phyloP scores from a whole-genome alignment of 1,140 invertebrate genomes.

The Pseudomyrmex pallidus region DNA sequence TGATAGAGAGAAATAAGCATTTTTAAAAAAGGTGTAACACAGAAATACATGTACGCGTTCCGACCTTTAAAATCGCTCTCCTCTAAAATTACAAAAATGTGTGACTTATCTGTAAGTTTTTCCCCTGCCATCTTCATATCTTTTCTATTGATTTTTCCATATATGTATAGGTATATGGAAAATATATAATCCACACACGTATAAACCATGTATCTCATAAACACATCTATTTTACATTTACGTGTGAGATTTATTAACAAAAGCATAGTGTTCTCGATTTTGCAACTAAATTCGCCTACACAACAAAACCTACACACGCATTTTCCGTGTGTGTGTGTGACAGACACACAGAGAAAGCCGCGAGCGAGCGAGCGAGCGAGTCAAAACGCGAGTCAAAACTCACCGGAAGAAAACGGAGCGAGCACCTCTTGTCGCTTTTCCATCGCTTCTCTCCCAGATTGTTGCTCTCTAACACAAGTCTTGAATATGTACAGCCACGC shows the following conservation, averaged over 20 bases:
- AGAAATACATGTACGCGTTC: too few species aligned
- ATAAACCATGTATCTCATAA: not conserved
- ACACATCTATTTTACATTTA: too few species aligned
- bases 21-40: too few species aligned
- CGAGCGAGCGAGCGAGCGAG: constrained; percentile 28
- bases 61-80: too few species aligned
- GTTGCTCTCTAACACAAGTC: not conserved
- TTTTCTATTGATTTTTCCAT: too few species aligned
- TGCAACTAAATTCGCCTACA: constrained; percentile 15
- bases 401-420: constrained; percentile 82
- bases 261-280: not conserved
- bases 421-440: constrained; percentile 82
- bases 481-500: too few species aligned
- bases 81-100: too few species aligned
- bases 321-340: constrained; percentile 7
- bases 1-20: too few species aligned
- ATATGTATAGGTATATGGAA: too few species aligned
- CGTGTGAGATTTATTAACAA: not conserved
- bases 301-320: constrained; percentile 12
- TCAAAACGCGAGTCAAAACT: constrained; percentile 64
- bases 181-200: not conserved
- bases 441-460: constrained; percentile 72
- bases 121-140: too few species aligned
- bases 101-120: too few species aligned
- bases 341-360: constrained; percentile 63